phyloP scores from a whole-genome alignment of 2,113 vertebrate species.

The Centropus unirufus region DNA sequence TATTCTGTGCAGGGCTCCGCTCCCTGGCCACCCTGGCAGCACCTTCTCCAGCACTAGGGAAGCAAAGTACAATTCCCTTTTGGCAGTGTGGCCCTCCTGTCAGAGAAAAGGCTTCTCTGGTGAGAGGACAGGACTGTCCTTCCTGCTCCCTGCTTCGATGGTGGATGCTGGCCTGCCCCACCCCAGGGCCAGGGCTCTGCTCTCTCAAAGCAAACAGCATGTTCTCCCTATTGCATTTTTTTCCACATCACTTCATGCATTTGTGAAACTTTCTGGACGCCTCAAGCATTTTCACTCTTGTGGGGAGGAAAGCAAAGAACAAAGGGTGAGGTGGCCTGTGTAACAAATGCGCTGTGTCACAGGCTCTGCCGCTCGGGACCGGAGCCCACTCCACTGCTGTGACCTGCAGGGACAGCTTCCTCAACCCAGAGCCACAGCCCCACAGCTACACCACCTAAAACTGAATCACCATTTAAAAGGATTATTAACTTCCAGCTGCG shows the following conservation, averaged over 20 bases:
- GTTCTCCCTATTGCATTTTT: fast-evolving
- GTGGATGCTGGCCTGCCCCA: not conserved
- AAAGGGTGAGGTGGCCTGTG: fast-evolving
- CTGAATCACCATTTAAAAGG: slow-evolving; percentile 4
- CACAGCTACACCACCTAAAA: not conserved
- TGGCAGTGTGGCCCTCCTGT: fast-evolving
- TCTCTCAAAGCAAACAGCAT: not conserved
- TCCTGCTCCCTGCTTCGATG: not conserved
- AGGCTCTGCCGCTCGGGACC: not conserved
- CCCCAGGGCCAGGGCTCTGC: fast-evolving
- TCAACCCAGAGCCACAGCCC: not conserved
- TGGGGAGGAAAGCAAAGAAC: not conserved
- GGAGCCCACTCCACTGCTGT: not conserved
- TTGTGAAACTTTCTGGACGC: not conserved
- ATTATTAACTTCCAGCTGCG: slow-evolving; percentile 53
- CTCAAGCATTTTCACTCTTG: not conserved
- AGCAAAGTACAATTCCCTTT: fast-evolving
- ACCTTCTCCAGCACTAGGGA: fast-evolving
- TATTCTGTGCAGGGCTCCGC: fast-evolving
- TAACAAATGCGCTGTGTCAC: fast-evolving
- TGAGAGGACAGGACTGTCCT: not conserved
- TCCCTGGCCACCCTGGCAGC: not conserved
- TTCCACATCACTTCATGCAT: fast-evolving
- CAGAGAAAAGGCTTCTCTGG: fast-evolving
- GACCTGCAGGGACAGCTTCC: not conserved